Evolutionary conservation across 2,113 vertebrate genomes (phyloP), one percentile per base, ranked within the genome.

Genomic region (Semicossyphus pulcher): DNA sequence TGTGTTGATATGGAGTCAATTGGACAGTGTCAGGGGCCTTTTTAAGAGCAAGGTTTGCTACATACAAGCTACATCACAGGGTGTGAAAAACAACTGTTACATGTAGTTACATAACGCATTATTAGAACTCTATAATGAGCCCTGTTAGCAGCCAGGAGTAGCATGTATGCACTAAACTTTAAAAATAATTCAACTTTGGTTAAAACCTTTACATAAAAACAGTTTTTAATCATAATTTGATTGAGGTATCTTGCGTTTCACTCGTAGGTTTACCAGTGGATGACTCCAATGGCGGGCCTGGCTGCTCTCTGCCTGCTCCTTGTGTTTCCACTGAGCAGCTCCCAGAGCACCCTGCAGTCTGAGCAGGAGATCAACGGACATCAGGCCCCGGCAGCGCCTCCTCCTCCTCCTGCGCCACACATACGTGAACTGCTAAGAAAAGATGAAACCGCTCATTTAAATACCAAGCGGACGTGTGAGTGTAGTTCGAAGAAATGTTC

Each of bases 301-400:
- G 59, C 68, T 4, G 76, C 81, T 48, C 51, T 91, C 51, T 84
- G 48, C 48, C 62, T 92, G 41, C 51, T 91, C 80, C 76, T 90
- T 51, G 57, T 86, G 42, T 74, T 89, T 45, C 78, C 85, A 28
- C 78, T 86, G 76, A 81, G 89, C 85, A 41, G 77, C 73, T 80
- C 86, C 36, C 87, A 88, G 82, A 88, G 61, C 62, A 77, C 87
- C 26, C 76, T 83, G 83, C 79, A 58, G 72, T 84, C 84, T 51
- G 48, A 70, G 62, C 61, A 83, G 68, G 11, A 76, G 21, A 29
- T 64, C 62, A 10, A 36, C 1, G n/a, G 1, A 28, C 85, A 76
- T 34, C 66, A 52, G 57, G 84, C 39, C 59, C 67, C 74, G 0
- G 81, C 48, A 5, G 74, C 61, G 1, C 37, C 57, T 1, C 64